Percentiles rank a stretch among this genome's conserved stretches.
Evolutionary conservation across 1,140 invertebrate species (phyloP).

Genomic region (Drosophila simulans): DNA sequence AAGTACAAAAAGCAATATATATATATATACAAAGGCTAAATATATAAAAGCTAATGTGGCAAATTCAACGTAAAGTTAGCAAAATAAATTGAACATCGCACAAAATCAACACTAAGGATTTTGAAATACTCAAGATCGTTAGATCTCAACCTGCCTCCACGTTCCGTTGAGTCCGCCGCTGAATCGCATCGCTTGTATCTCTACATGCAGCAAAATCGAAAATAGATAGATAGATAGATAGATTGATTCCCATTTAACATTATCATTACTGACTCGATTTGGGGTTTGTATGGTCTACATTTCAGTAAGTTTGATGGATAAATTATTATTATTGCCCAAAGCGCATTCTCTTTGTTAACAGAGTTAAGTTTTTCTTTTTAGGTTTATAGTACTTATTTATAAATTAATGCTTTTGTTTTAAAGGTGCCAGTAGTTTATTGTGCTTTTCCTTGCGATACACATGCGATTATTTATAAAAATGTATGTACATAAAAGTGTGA

Average conservation of each 20-base stretch:
- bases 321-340: constrained; percentile 13
- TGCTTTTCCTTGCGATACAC: constrained; percentile 14
- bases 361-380: background rate
- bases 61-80: constrained; percentile 5
- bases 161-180: constrained; percentile 69
- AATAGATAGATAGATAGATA: constrained; percentile 43
- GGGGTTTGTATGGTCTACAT: constrained; percentile 11
- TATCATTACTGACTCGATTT: constrained; percentile 11
- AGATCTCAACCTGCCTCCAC: constrained; percentile 82
- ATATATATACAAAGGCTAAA: constrained; percentile 33
- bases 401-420: constrained; percentile 12
- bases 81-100: constrained; percentile 32
- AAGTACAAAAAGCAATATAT: constrained; percentile 12
- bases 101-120: constrained; percentile 60
- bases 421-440: constrained; percentile 25
- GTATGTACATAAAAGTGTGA: constrained; percentile 10
- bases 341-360: constrained; percentile 6
- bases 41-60: constrained; percentile 4
- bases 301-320: constrained; percentile 6
- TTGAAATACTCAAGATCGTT: constrained; percentile 56
- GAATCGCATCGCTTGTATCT: constrained; percentile 82
- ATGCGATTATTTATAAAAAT: constrained; percentile 27
- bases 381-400: background rate
- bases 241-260: constrained; percentile 47
- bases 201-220: constrained; percentile 64